Base-by-base conservation (phyloP, 2,888 invertebrate genomes). In the Erebia ligea region DNA sequence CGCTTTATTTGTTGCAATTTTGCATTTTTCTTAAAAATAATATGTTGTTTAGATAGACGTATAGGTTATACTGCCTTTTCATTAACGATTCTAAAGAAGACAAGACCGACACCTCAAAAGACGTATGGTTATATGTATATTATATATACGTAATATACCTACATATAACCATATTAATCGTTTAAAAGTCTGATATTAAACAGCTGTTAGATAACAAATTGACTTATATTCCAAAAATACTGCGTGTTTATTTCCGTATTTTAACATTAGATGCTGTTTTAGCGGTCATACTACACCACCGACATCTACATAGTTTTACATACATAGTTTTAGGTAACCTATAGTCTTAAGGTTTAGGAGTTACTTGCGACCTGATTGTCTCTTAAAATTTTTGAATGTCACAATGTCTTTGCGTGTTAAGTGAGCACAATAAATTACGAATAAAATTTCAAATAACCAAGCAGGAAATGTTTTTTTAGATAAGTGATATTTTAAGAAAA, bases 291-390 rank as follows among this genome's bases (percentile, higher is more conserved):
- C 54, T 64, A 21, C 61, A 73, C 67, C 59, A 59, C 70, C 57
- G 54, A 57, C 71, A 71, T 73, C 69, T 73, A 71, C 71, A 54
- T 73, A 71, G 67, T 69, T 45, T 57, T 67, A 67, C n/a, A n/a
- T 73, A 71, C 71, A 54, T 73, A 71, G 67, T 69, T 45, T 57
- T 67, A 67, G 48, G 59, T 61, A 19, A 34, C 9, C 9, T 52
- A 50, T n/a, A 17, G n/a, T 34, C 34, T 6, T 64, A 34, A 67
- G 50, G 6, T 57, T 13, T 73, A 69, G 50, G n/a, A 67, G 17
- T 54, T 65, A 42, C 21, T 25, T 67, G 19, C 45, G 34, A 50
- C 34, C 71, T 65, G 17, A 68, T 63, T 21, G 48, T 68, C 54
- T 66, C 65, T 71, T 40, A 45, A 64, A 21, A 19, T 40, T 34